Percentiles rank a stretch among this genome's conserved stretches.
These are phyloP conservation scores for Alitta virens DNA, from an alignment of 2,888 invertebrate genomes.

Conservation along the genomic window DNA sequence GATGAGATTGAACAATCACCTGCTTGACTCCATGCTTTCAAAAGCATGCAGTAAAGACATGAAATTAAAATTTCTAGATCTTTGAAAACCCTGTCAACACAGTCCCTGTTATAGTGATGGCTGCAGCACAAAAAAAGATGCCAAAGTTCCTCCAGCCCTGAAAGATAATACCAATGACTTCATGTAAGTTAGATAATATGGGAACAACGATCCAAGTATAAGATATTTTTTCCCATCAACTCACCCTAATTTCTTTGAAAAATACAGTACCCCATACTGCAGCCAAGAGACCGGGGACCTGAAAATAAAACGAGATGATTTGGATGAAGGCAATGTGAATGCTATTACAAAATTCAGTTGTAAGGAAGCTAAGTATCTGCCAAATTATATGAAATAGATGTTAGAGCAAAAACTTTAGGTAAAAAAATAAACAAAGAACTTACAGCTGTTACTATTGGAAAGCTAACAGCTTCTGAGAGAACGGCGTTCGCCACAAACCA, in stretches of 20 bases:
- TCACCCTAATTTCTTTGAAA: slow-evolving; percentile 58
- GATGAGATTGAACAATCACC: too few relatives aligned
- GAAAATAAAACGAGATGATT: slow-evolving; percentile 13
- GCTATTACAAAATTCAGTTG: too few relatives aligned
- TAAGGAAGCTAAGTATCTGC: background rate
- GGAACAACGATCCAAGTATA: too few relatives aligned
- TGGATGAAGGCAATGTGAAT: too few relatives aligned
- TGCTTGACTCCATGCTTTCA: too few relatives aligned
- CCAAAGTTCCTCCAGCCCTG: slow-evolving; percentile 26
- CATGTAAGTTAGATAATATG: too few relatives aligned
- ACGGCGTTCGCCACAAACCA: slow-evolving; percentile 60
- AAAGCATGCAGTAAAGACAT: too few relatives aligned
- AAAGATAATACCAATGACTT: slow-evolving; percentile 8
- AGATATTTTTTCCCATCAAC: too few relatives aligned
- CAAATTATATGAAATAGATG: too few relatives aligned
- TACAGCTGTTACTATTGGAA: slow-evolving; percentile 58
- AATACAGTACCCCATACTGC: slow-evolving; percentile 58
- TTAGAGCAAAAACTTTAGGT: background rate
- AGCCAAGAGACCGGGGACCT: slow-evolving; percentile 57
- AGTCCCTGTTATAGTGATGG: slow-evolving; percentile 21
- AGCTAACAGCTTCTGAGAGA: slow-evolving; percentile 58
- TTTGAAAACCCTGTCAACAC: slow-evolving; percentile 26
- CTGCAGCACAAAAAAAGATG: slow-evolving; percentile 20
- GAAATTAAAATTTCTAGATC: too few relatives aligned
- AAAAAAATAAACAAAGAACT: slow-evolving; percentile 15